phyloP scores from a whole-genome alignment of 1,140 invertebrate species.

The Yoshiicerus persimilis region DNA sequence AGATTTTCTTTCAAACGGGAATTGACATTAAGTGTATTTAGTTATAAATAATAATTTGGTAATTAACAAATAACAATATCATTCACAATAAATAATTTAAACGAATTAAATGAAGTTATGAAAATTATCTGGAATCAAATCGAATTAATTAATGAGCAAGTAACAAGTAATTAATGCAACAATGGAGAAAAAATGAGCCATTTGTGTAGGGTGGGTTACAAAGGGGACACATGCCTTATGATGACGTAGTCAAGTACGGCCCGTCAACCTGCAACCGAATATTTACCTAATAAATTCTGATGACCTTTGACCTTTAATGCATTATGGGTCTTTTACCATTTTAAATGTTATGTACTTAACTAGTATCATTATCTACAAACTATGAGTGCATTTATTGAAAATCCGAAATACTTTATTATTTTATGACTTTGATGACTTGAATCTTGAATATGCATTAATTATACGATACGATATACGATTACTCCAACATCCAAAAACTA shows the following conservation, averaged over 20 bases:
- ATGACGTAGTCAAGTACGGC: slow-evolving; percentile 13
- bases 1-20: slow-evolving; percentile 11
- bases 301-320: slow-evolving; percentile 13
- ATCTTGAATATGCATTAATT: neutral
- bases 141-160: slow-evolving; percentile 3
- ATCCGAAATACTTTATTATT: neutral
- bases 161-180: neutral
- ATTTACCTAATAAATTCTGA: slow-evolving; percentile 21
- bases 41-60: neutral
- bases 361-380: neutral
- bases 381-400: neutral
- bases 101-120: slow-evolving; percentile 8
- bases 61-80: slow-evolving; percentile 21
- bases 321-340: neutral
- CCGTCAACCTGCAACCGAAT: slow-evolving; percentile 20
- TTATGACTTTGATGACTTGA: slow-evolving; percentile 6
- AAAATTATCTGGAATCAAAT: slow-evolving; percentile 29
- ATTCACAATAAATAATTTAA: slow-evolving; percentile 33
- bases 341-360: neutral
- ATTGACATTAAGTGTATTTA: slow-evolving; percentile 27
- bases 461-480: neutral
- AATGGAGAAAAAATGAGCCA: slow-evolving; percentile 12
- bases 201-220: slow-evolving; percentile 6
- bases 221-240: slow-evolving; percentile 19
- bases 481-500: slow-evolving; percentile 4